Evolutionary conservation across 2,113 vertebrate species (phyloP).

Genomic region (Microcebus jonahi): DNA sequence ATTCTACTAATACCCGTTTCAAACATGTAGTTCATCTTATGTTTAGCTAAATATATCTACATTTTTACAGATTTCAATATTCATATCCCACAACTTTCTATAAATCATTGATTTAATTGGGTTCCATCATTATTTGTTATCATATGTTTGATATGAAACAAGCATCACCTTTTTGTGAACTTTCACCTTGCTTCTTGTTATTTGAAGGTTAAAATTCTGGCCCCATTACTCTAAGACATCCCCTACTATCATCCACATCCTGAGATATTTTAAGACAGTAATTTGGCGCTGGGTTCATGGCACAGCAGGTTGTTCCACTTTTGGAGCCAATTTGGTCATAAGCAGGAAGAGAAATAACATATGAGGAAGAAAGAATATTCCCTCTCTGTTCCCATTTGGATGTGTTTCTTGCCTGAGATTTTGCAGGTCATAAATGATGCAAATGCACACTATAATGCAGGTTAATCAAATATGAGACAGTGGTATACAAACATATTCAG

Average conservation of each 20-base stretch:
- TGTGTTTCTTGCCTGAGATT: constrained; percentile 46
- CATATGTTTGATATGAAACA: not conserved
- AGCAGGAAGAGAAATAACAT: constrained; percentile 40
- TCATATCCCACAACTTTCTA: not conserved
- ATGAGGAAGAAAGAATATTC: constrained; percentile 28
- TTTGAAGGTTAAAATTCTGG: not conserved
- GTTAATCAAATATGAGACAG: constrained; percentile 76
- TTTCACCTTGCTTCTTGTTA: not conserved
- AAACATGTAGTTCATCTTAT: not conserved
- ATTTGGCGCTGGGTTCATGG: constrained; percentile 40
- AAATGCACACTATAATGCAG: constrained; percentile 47
- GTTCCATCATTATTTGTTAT: not conserved
- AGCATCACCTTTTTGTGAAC: not conserved
- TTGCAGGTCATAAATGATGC: constrained; percentile 38
- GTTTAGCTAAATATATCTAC: constrained; percentile 33
- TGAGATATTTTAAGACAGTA: not conserved
- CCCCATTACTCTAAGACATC: not conserved
- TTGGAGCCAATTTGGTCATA: constrained; percentile 45
- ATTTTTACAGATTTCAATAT: constrained; percentile 33
- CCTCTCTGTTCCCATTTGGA: constrained; percentile 16
- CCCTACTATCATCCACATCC: not conserved
- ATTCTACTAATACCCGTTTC: not conserved
- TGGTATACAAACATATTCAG: constrained; percentile 70
- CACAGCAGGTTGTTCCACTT: not conserved
- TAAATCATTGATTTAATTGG: not conserved